These are phyloP conservation scores for Sympetrum striolatum DNA, from an alignment of 2,888 invertebrate species.

Conservation along the genomic window DNA sequence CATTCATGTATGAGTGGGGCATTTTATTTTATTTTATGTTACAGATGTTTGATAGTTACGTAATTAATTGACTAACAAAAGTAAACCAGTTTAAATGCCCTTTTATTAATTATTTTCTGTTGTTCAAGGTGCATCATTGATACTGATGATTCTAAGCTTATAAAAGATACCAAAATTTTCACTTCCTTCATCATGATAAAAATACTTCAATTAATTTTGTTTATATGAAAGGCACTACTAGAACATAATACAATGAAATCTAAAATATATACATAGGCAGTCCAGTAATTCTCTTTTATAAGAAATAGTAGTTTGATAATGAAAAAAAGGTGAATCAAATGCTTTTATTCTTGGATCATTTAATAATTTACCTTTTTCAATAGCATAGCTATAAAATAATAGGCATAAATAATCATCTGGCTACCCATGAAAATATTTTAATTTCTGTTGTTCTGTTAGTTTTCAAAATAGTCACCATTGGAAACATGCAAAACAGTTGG, in stretches of 20 bases:
- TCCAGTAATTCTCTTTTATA: slow-evolving; percentile 6
- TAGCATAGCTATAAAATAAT: slow-evolving; percentile 36
- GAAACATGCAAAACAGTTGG: slow-evolving; percentile 32
- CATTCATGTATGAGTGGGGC: not conserved
- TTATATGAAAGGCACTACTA: slow-evolving; percentile 40
- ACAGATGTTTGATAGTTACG: not conserved
- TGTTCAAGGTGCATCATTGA: not conserved
- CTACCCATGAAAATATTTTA: slow-evolving; percentile 37
- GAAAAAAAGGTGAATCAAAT: slow-evolving; percentile 6
- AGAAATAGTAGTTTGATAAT: slow-evolving; percentile 10
- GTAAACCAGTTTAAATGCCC: not conserved
- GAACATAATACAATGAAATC: not conserved
- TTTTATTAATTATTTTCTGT: not conserved
- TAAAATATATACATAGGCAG: slow-evolving; percentile 10
- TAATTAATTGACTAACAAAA: not conserved
- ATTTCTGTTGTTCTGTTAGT: slow-evolving; percentile 9
- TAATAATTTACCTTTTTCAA: slow-evolving; percentile 20
- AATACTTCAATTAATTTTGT: slow-evolving; percentile 11
- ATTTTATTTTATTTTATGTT: not conserved
- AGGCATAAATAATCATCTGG: slow-evolving; percentile 31
- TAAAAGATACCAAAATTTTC: slow-evolving; percentile 37
- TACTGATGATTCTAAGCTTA: slow-evolving; percentile 23
- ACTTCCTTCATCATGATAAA: not conserved
- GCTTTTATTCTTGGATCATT: slow-evolving; percentile 16
- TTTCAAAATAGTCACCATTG: slow-evolving; percentile 39